Conservation (phyloP, 2,797 vertebrate genomes). For the Catostomus latipinnis region DNA sequence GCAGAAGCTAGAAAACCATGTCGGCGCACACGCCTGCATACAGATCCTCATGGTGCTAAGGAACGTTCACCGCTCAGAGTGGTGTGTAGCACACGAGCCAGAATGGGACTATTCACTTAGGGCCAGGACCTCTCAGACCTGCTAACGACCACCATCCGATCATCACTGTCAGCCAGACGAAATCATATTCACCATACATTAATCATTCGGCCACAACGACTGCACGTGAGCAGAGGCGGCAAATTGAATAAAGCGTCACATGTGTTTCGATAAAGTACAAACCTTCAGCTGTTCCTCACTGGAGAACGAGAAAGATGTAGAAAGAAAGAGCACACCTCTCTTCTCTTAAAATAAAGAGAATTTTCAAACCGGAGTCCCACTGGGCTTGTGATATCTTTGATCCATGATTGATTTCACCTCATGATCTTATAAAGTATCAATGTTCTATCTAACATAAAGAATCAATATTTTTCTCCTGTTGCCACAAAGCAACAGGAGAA, state of each 20-base stretch:
- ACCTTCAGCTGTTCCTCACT: neutral
- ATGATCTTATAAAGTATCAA: no score
- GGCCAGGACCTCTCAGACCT: slow-evolving; percentile 55
- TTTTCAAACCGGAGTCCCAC: no score
- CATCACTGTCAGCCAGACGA: slow-evolving; percentile 39
- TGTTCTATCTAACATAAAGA: no score
- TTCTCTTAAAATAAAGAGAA: neutral
- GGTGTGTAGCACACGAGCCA: neutral
- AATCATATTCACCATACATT: slow-evolving; percentile 51
- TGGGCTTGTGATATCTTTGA: no score
- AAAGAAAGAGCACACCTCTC: neutral
- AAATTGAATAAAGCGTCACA: neutral
- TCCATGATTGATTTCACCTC: no score
- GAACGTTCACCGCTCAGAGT: slow-evolving; percentile 41
- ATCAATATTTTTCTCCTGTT: no score
- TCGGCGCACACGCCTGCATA: slow-evolving; percentile 58
- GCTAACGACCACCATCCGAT: slow-evolving; percentile 52
- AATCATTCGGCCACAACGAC: slow-evolving; percentile 54
- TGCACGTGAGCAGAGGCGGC: slow-evolving; percentile 29
- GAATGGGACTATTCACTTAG: slow-evolving; percentile 30
- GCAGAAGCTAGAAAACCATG: slow-evolving; percentile 59
- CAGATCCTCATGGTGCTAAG: slow-evolving; percentile 51
- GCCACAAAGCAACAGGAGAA: no score
- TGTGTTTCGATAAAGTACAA: neutral
- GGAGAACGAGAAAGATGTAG: slow-evolving; percentile 5